phyloP scores from a whole-genome alignment of 23 tunicate genomes.

The Oikopleura vanhoeffeni region DNA sequence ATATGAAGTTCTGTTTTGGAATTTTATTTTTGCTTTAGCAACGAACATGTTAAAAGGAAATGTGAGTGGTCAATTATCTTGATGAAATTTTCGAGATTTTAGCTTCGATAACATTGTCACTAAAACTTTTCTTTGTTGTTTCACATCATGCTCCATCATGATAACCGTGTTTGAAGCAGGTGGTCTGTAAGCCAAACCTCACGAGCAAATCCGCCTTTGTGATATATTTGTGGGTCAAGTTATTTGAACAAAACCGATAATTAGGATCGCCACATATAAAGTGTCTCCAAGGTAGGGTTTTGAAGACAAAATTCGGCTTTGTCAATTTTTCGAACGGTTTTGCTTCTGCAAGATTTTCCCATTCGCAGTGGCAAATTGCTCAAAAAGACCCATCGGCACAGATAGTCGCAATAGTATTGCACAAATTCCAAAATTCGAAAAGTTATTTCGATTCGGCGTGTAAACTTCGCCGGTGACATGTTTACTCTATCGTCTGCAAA shows the following conservation, averaged over 20 bases:
- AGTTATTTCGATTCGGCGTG: background rate
- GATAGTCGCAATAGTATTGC: background rate
- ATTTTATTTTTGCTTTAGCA: background rate
- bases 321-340: no score
- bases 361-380: background rate
- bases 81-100: background rate
- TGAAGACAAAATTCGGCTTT: background rate
- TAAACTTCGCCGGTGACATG: background rate
- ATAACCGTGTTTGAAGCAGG: background rate
- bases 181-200: background rate
- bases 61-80: background rate
- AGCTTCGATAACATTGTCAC: background rate
- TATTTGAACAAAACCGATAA: background rate
- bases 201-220: background rate
- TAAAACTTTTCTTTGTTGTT: background rate
- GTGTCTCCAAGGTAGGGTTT: background rate
- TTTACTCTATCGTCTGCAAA: no score
- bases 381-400: background rate
- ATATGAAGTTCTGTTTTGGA: background rate
- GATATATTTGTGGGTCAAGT: background rate
- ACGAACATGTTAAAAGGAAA: background rate
- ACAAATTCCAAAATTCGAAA: background rate
- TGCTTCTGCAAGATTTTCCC: background rate
- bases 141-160: background rate
- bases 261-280: background rate